A percentile compares a stretch with the other conserved stretches of the same genome.
These are phyloP conservation scores for Chrysolina haemoptera DNA, from an alignment of 2,888 invertebrate species.

Conservation along the genomic window DNA sequence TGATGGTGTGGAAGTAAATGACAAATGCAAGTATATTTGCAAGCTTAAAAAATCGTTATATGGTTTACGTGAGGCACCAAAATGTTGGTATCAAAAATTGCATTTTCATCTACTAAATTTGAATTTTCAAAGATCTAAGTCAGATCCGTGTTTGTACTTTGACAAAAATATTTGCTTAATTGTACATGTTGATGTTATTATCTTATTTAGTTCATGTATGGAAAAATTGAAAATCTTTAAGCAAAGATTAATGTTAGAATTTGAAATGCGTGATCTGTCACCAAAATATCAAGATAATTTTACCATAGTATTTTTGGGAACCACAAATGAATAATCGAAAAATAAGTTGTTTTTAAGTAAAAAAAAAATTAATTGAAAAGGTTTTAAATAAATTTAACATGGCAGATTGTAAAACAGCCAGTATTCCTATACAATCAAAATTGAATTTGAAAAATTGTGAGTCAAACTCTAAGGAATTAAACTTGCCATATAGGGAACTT, in stretches of 20 bases:
- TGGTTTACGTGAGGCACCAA: slow-evolving; percentile 29
- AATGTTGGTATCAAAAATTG: slow-evolving; percentile 26
- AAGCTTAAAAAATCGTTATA: slow-evolving; percentile 37
- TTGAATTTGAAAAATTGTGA: slow-evolving; percentile 7
- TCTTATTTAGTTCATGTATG: slow-evolving; percentile 1
- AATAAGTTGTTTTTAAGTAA: slow-evolving; percentile 7
- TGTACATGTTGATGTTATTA: slow-evolving; percentile 11
- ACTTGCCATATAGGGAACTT: background rate
- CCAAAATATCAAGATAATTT: background rate
- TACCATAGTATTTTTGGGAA: slow-evolving; percentile 1
- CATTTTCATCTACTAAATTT: slow-evolving; percentile 8
- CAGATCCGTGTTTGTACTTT: slow-evolving; percentile 26
- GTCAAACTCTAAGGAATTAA: background rate
- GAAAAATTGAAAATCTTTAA: background rate
- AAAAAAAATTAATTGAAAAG: background rate
- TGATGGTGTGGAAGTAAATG: slow-evolving; percentile 24
- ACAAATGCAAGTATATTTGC: slow-evolving; percentile 21
- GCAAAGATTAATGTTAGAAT: slow-evolving; percentile 19
- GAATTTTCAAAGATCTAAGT: slow-evolving; percentile 20
- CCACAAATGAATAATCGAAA: background rate
- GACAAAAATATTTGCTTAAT: slow-evolving; percentile 1
- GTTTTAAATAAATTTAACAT: slow-evolving; percentile 2
- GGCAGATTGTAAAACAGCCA: background rate
- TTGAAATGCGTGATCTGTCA: slow-evolving; percentile 9
- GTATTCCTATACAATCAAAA: background rate